phyloP scores from a whole-genome alignment of 2,113 vertebrate species.

The Chaetops frenatus region DNA sequence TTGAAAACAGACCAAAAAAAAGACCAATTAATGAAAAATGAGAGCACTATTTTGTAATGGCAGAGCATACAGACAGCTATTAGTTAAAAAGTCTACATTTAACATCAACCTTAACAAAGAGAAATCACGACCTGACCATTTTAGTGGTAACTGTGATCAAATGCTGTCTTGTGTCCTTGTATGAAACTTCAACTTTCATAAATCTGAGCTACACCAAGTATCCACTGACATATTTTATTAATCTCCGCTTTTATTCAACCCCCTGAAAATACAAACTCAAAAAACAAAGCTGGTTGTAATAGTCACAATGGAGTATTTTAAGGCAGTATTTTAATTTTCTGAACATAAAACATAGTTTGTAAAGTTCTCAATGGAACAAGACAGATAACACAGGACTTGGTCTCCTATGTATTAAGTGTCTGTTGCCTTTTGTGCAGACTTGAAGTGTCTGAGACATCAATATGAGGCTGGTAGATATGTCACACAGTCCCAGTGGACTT shows the following conservation, averaged over 20 bases:
- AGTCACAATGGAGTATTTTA: neutral
- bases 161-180: neutral
- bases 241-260: neutral
- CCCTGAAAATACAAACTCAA: neutral
- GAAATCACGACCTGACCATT: neutral
- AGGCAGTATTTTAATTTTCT: neutral
- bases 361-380: rapidly evolving
- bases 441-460: neutral
- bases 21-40: neutral
- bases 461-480: neutral
- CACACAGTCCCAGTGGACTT: neutral
- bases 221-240: neutral
- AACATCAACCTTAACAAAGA: neutral
- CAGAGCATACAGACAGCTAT: neutral
- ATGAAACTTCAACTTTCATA: neutral
- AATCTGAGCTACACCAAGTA: neutral
- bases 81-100: neutral
- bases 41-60: neutral
- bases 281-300: neutral
- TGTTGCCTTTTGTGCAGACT: neutral
- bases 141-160: neutral
- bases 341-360: neutral
- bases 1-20: neutral
- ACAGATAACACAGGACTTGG: neutral
- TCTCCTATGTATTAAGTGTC: neutral